These are phyloP conservation scores for Stichodactyla mertensii DNA, from an alignment of 64 coral and sea anemone genomes.

Conservation along the genomic window DNA sequence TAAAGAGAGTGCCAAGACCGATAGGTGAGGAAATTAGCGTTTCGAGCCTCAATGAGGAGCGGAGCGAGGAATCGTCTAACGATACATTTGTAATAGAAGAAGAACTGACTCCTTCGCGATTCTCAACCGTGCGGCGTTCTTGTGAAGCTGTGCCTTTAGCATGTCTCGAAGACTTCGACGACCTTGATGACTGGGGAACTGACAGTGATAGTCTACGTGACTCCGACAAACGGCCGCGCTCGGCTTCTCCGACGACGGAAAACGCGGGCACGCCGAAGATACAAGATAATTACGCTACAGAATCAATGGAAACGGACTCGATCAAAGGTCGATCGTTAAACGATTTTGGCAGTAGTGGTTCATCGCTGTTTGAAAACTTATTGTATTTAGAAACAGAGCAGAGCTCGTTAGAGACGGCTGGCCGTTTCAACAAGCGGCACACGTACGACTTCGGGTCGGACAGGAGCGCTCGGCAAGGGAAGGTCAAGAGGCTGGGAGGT, in stretches of 20 bases:
- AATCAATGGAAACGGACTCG: background rate
- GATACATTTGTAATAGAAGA: background rate
- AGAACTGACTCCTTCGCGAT: constrained; percentile 58
- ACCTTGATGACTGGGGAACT: constrained; percentile 2
- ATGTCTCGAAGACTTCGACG: constrained; percentile 5
- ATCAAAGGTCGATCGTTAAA: background rate
- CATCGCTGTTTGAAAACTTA: constrained; percentile 10
- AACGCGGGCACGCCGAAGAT: background rate
- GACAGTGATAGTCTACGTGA: background rate
- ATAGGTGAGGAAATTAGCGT: background rate
- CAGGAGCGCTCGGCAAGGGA: background rate
- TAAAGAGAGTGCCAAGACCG: background rate
- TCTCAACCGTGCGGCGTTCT: constrained; percentile 51
- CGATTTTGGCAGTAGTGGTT: constrained; percentile 1
- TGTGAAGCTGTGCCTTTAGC: constrained; percentile 16
- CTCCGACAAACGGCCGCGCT: background rate
- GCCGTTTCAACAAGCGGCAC: constrained; percentile 10
- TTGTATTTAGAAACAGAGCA: constrained; percentile 9
- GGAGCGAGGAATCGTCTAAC: constrained; percentile 34
- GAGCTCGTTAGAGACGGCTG: background rate
- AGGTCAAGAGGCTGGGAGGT: background rate
- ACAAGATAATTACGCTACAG: background rate
- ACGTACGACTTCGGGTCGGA: constrained; percentile 9
- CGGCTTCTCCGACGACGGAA: background rate
- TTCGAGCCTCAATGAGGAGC: constrained; percentile 36